Base-by-base conservation (phyloP, 2,888 invertebrate species). In the Agrotis segetum region DNA sequence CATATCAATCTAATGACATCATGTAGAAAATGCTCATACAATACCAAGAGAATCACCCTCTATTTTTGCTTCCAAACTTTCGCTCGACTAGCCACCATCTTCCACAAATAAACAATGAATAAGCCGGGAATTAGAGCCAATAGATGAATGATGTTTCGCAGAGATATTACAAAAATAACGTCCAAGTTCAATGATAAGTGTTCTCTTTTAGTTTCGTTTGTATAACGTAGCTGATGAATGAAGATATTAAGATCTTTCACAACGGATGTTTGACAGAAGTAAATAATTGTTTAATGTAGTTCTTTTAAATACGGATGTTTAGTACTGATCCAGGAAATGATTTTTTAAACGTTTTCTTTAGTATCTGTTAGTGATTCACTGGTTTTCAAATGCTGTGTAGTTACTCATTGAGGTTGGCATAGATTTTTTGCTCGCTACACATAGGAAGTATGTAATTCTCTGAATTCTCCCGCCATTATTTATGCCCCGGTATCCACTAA, bases 121-220 rank as follows among this genome's bases (percentile, higher is more conserved):
- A 81, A 81, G 68, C 58, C 40, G 44, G 19, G 64, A 67, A 72
- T 60, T 63, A 63, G 34, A 60, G 66, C 67, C 82, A 69, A 83
- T 84, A 56, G 49, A 67, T 79, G 79, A 83, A 71, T 66, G 79
- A 83, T 79, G 82, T 53, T 66, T 58, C 24, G 46, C 74, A 77
- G 70, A 74, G 56, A 74, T 67, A 62, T 50, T 72, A 55, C 67
- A 68, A 70, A 83, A 82, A 84, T 84, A 81, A 79, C 69, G 17
- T 34, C 44, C 84, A 84, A 83, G 83, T 84, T 83, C 83, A 84
- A 82, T 83, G 82, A 81, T 82, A 82, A 79, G 71, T 58, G 68
- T 29, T 52, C 34, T 63, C 49, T 67, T 82, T 75, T 69, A 67
- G 64, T 62, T 67, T 53, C n/a, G 56, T 71, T 80, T 76, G 71